These are phyloP conservation scores for Aproaerema taeniolella DNA, from an alignment of 2,888 invertebrate species.

Conservation along the genomic window DNA sequence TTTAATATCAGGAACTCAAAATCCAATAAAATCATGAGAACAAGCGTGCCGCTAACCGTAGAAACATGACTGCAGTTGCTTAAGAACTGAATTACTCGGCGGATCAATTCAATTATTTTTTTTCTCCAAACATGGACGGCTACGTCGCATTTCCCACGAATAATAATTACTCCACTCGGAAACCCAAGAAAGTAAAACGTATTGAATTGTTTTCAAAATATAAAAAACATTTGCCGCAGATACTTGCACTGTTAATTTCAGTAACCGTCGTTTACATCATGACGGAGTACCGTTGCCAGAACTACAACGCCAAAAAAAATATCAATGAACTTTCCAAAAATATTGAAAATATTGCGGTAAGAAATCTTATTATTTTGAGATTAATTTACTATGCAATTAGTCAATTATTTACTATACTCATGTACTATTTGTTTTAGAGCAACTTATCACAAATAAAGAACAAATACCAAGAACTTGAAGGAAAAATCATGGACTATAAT, in stretches of 20 bases:
- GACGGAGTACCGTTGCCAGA: constrained; percentile 47
- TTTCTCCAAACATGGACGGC: too few species aligned
- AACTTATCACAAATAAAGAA: constrained; percentile 42
- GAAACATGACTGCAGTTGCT: too few species aligned
- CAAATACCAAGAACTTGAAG: constrained; percentile 47
- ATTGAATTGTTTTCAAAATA: too few species aligned
- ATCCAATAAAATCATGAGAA: too few species aligned
- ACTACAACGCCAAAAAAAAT: constrained; percentile 38
- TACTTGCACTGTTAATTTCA: constrained; percentile 1
- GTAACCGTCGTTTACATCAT: constrained; percentile 39
- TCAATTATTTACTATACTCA: neutral
- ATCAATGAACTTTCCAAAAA: constrained; percentile 38
- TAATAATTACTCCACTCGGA: too few species aligned
- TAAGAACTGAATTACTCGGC: too few species aligned
- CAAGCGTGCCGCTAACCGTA: too few species aligned
- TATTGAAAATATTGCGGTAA: constrained; percentile 52
- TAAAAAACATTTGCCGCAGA: too few species aligned
- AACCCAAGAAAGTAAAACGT: too few species aligned
- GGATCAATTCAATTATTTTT: too few species aligned
- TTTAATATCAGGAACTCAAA: too few species aligned
- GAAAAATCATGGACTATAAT: constrained; percentile 41
- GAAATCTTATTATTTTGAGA: constrained; percentile 6
- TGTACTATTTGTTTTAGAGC: constrained; percentile 35
- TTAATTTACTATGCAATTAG: neutral
- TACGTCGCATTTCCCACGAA: too few species aligned